Evolutionary conservation across 2,113 vertebrate species (phyloP), one percentile per base, ranked within the genome.

Genomic region (Xiphophorus hellerii): DNA sequence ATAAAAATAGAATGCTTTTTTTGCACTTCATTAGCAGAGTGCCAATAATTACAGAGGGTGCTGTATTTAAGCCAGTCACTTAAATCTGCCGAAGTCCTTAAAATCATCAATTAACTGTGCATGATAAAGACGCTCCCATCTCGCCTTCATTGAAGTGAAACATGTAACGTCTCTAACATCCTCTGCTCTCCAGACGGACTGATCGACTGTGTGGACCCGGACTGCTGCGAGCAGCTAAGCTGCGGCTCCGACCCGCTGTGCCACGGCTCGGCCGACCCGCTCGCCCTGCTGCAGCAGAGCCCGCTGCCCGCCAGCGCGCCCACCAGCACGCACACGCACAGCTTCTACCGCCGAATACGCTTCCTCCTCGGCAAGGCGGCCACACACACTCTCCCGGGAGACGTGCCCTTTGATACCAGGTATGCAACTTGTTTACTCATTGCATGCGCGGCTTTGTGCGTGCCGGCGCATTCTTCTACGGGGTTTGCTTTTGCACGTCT

Each of bases 341-440:
- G 95, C 87, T 99, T 98, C 83, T 99, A 96, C 83, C 95, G 96
- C 66, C 94, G 97, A 80, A 96, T 98, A 81, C 95, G 94, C 82
- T 99, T 99, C 91, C 97, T 99, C 54, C 95, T 97, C 64, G 97
- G 96, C 91, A 98, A 97, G 84, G 93, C 95, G 64, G 97, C 96
- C 86, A 99, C 98, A 81, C 98, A 99, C 73, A 95, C 96, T 5
- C 95, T 99, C 88, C 96, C 96, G 22, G 95, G 96, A 89, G 97
- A 99, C 63, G 87, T 97, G 88, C 96, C 95, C 62, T 97, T 97
- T 89, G 97, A 99, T 86, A 97, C 94, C 96, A 99, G 97, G 98
- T 99, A 92, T 84, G 84, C 78, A 67, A 66, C 35, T 74, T 82
- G 78, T 87, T 88, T 74, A 72, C 74, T 80, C 73, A 74, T 61